Conservation (phyloP, 2,113 vertebrate species). For the Oryzias curvinotus region DNA sequence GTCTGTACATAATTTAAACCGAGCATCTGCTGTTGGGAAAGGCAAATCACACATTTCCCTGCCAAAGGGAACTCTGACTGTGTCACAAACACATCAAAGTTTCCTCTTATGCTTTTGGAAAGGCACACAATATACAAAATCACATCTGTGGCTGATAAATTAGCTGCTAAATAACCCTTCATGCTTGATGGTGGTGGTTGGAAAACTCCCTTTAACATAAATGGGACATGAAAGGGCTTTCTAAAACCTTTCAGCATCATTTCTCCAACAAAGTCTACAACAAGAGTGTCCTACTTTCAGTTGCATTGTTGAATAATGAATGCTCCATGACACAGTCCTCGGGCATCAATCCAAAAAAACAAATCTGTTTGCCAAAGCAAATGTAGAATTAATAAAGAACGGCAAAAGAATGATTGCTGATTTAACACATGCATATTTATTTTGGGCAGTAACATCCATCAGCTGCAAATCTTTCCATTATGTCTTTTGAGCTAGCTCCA, state of each 20-base stretch:
- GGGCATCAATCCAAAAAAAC: constrained; percentile 53
- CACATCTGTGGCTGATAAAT: constrained; percentile 59
- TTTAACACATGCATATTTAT: constrained; percentile 47
- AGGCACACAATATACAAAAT: constrained; percentile 33
- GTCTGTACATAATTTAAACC: constrained; percentile 70
- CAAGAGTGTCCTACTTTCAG: constrained; percentile 39
- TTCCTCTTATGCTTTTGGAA: constrained; percentile 27
- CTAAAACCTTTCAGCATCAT: constrained; percentile 54
- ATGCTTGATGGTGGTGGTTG: constrained; percentile 16
- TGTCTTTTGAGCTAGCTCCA: constrained; percentile 34
- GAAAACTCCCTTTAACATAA: constrained; percentile 33
- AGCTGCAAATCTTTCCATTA: constrained; percentile 39
- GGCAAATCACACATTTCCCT: constrained; percentile 50
- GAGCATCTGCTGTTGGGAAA: constrained; percentile 69
- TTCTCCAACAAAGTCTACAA: constrained; percentile 44
- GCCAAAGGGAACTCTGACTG: constrained; percentile 56
- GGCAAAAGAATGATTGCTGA: constrained; percentile 41
- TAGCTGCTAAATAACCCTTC: constrained; percentile 33
- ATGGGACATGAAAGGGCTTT: constrained; percentile 47
- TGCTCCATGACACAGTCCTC: constrained; percentile 46
- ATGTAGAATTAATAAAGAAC: constrained; percentile 56
- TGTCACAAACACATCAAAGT: constrained; percentile 46
- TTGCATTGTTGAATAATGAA: constrained; percentile 55
- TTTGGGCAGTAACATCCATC: constrained; percentile 45
- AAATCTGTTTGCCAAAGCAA: constrained; percentile 55